Evolutionary conservation across 2,797 vertebrate genomes (phyloP), one percentile per base, ranked within the genome.

Genomic region (Myiothlypis chrysogaster): DNA sequence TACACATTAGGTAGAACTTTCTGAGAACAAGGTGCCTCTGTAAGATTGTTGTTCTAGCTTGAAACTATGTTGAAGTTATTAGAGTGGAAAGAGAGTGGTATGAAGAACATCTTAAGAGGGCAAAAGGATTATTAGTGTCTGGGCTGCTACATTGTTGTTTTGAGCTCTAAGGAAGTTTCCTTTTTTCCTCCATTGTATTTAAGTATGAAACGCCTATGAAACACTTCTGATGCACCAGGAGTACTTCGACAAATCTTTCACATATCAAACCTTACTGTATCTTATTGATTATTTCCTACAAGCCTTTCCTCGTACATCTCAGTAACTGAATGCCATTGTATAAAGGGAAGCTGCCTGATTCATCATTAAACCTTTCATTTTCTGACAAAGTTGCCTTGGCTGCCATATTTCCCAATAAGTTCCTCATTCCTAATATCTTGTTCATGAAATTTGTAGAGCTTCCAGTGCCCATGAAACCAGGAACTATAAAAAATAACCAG

Each of bases 401-500:
- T 77, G 56, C 41, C 66, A 4, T 84, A 60, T 94, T 94, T 93
- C 73, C 59, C 44, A 87, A 35, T 79, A 82, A 60, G 56, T 50
- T 87, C 47, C 44, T 89, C 60, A 70, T 82, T 94, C 41, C 70
- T 94, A 73, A 76, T 90, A 93, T 82, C 52, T 70, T 90, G 80
- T 37, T 92, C 47, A 70, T 76, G 34, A 52, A 73, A 89, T 68
- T 55, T 52, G 34, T 60, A 66, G 47, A 72, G 59, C 19, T 92
- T 92, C 41, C 70, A 96, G 39, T 86, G 77, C 63, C 95, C 94
- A 70, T 77, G 88, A 93, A 96, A 93, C 90, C 88, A 68, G 70
- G 7, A 95, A 90, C 73, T 79, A 70, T 84, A 92, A 93, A 95
- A 95, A 96, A 94, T 82, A 94, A 93, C 73, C 68, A 97, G 81